phyloP scores from a whole-genome alignment of 2,888 invertebrate genomes.

The Mesoligia furuncula region DNA sequence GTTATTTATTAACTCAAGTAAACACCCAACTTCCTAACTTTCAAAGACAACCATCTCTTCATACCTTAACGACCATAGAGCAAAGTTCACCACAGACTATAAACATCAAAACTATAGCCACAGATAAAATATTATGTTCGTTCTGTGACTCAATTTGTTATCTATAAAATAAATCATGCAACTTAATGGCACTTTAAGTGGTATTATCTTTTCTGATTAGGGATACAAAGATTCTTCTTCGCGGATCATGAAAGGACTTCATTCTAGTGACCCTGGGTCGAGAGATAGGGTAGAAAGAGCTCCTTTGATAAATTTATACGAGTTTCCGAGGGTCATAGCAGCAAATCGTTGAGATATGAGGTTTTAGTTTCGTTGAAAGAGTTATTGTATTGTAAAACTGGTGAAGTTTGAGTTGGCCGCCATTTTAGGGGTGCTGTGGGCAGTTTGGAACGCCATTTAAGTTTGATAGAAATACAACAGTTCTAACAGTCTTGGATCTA shows the following conservation, averaged over 20 bases:
- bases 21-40: constrained; percentile 30
- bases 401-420: not conserved
- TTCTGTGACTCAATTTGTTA: constrained; percentile 54
- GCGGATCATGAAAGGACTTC: constrained; percentile 73
- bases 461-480: not conserved
- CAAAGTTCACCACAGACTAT: constrained; percentile 61
- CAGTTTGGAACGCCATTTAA: not conserved
- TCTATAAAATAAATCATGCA: constrained; percentile 83
- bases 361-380: constrained; percentile 39
- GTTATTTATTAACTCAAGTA: constrained; percentile 29
- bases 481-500: not conserved
- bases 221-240: constrained; percentile 78
- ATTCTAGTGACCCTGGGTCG: constrained; percentile 79
- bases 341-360: constrained; percentile 57
- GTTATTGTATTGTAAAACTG: constrained; percentile 30
- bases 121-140: constrained; percentile 56
- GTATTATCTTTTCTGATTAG: constrained; percentile 83
- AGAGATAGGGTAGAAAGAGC: constrained; percentile 76
- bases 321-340: constrained; percentile 54
- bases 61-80: constrained; percentile 54
- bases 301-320: constrained; percentile 71
- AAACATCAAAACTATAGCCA: constrained; percentile 53
- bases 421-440: not conserved
- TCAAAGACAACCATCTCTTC: constrained; percentile 51
- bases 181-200: constrained; percentile 85